These are phyloP conservation scores for Tinea pellionella DNA, from an alignment of 2,888 invertebrate species.

Conservation along the genomic window DNA sequence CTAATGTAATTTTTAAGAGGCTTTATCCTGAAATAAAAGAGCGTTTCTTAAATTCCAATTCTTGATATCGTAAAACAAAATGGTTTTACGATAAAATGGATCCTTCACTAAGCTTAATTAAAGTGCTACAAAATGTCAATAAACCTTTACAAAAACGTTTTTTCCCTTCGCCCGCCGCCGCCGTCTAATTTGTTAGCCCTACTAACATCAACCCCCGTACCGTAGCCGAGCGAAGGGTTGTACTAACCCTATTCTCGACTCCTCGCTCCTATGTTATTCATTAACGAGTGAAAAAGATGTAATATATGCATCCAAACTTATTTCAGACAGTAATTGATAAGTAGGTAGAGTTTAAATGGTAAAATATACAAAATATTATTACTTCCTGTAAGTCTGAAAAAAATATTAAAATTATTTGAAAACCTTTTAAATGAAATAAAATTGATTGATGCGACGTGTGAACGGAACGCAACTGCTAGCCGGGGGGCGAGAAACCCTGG, in stretches of 20 bases:
- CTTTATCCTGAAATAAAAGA: too few relatives aligned
- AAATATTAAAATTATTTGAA: too few relatives aligned
- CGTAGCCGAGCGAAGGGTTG: not conserved
- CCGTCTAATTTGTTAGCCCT: conserved; percentile 62
- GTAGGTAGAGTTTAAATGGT: too few relatives aligned
- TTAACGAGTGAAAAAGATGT: not conserved
- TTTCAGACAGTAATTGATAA: too few relatives aligned
- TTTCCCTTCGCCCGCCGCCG: conserved; percentile 29
- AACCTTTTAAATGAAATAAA: too few relatives aligned
- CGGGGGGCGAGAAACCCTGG: conserved; percentile 2
- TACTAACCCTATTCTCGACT: not conserved
- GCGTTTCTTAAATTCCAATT: not conserved
- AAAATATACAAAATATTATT: too few relatives aligned
- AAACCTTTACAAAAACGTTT: conserved; percentile 56
- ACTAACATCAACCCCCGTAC: conserved; percentile 39
- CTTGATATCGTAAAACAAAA: not conserved
- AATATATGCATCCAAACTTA: too few relatives aligned
- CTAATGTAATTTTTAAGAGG: too few relatives aligned
- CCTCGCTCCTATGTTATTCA: not conserved
- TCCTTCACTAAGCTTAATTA: conserved; percentile 36
- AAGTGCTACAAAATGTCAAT: conserved; percentile 61
- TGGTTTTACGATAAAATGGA: not conserved
- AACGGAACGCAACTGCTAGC: not conserved
- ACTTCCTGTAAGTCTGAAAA: too few relatives aligned
- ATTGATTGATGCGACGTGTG: not conserved